A percentile compares a stretch with the other conserved stretches of the same genome.
These are phyloP conservation scores for Hycleus phaleratus DNA, from an alignment of 1,140 invertebrate species.

Conservation along the genomic window DNA sequence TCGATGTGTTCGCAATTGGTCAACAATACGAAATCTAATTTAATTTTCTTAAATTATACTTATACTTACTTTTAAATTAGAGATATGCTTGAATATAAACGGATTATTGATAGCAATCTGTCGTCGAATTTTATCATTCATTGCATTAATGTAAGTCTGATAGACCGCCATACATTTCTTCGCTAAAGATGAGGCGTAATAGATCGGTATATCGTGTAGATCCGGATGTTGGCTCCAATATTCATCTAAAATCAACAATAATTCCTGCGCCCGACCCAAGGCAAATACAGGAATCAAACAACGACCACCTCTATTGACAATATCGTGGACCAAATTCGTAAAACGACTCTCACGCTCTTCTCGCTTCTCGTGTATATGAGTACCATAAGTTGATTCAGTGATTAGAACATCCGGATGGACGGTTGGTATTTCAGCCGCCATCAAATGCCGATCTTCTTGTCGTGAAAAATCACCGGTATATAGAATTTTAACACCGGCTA, in stretches of 20 bases:
- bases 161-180: constrained; percentile 99
- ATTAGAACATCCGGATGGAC: constrained; percentile 95
- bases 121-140: constrained; percentile 94
- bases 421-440: constrained; percentile 97
- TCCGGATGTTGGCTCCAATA: constrained; percentile 98
- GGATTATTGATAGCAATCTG: constrained; percentile 99
- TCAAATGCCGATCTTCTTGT: constrained; percentile 97
- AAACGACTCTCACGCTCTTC: constrained; percentile 94
- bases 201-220: constrained; percentile 97
- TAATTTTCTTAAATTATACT: not conserved
- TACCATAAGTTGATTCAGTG: constrained; percentile 98
- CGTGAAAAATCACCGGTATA: constrained; percentile 99
- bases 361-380: constrained; percentile 96
- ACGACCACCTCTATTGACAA: constrained; percentile 89
- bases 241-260: constrained; percentile 95
- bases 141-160: constrained; percentile 98
- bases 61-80: constrained; percentile 80
- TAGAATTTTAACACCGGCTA: constrained; percentile 92
- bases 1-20: constrained; percentile 58
- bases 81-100: constrained; percentile 98
- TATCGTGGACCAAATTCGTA: constrained; percentile 91
- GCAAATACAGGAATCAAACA: constrained; percentile 99
- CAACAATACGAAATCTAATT: constrained; percentile 36
- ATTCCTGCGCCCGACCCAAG: constrained; percentile 92
- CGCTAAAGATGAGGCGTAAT: constrained; percentile 97